These are phyloP conservation scores for Miniopterus natalensis DNA, from an alignment of 2,113 vertebrate species.

Conservation along the genomic window DNA sequence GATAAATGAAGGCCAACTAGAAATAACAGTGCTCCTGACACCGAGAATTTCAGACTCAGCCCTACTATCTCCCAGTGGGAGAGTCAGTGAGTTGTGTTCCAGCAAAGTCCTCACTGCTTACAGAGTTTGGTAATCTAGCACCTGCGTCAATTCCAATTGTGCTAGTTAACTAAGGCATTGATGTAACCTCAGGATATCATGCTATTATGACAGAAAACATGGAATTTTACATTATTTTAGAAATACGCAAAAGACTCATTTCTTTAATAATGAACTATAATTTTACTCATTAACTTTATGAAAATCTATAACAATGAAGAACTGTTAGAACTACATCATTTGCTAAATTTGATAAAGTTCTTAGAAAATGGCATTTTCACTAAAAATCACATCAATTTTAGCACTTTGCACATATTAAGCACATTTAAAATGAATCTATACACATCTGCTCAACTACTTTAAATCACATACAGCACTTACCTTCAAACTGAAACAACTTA, in stretches of 20 bases:
- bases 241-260: constrained; percentile 40
- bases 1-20: not conserved
- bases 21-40: constrained; percentile 35
- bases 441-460: constrained; percentile 67
- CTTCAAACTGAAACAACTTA: constrained; percentile 77
- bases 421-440: constrained; percentile 58
- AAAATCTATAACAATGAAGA: constrained; percentile 56
- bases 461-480: constrained; percentile 72
- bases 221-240: constrained; percentile 55
- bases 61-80: not conserved
- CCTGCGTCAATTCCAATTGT: not conserved
- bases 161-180: constrained; percentile 10
- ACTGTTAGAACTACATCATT: constrained; percentile 3
- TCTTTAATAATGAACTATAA: constrained; percentile 33
- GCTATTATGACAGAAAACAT: constrained; percentile 15
- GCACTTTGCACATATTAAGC: constrained; percentile 49
- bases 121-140: constrained; percentile 4
- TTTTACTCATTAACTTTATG: constrained; percentile 44
- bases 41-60: constrained; percentile 19
- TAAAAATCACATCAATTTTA: constrained; percentile 39
- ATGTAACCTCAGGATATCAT: not conserved
- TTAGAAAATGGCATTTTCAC: constrained; percentile 64
- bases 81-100: not conserved
- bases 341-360: constrained; percentile 63
- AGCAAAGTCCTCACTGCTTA: not conserved